Evolutionary conservation across 1,140 invertebrate genomes (phyloP), one percentile per base, ranked within the genome.

Genomic region (Ephestia elutella): DNA sequence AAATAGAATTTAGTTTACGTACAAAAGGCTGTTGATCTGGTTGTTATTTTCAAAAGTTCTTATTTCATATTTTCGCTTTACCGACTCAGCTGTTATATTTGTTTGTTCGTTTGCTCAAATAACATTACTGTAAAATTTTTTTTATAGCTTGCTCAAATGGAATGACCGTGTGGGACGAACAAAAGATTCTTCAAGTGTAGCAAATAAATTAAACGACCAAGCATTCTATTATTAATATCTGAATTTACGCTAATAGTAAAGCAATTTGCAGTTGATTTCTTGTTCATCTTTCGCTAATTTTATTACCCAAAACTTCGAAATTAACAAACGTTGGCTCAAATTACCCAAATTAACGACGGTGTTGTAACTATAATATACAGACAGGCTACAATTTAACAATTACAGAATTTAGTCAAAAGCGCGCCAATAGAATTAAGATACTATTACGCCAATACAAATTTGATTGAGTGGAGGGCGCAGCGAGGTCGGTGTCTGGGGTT

Each of bases 351-450:
- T 66, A 49, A 49, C 55, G 58, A 61, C 55, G n/a, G n/a, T n/a
- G n/a, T n/a, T n/a, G n/a, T 60, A 58, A 68, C 60, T 25, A 25
- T 25, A 66, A 17, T 5, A n/a, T n/a, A n/a, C n/a, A n/a, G 72
- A 71, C 75, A 80, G 82, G 78, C 83, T 75, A 71, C 73, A 82
- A 82, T 84, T 78, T 84, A 81, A 75, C 75, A 68, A 78, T 79
- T 78, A 75, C 56, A 63, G 69, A 67, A 74, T 68, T 68, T 71
- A 80, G 73, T 78, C 64, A 81, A 84, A 83, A 82, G 82, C 75
- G 73, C 73, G 81, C 75, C 78, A 77, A 85, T 85, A 77, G 73
- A 83, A 86, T 87, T 86, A 87, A 87, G 86, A 87, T 87, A 86
- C 85, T 81, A 87, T 85, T 83, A 85, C 75, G 75, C 68, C 80